phyloP scores from a whole-genome alignment of 2,797 vertebrate species.

The Melanotaenia pygmaea region DNA sequence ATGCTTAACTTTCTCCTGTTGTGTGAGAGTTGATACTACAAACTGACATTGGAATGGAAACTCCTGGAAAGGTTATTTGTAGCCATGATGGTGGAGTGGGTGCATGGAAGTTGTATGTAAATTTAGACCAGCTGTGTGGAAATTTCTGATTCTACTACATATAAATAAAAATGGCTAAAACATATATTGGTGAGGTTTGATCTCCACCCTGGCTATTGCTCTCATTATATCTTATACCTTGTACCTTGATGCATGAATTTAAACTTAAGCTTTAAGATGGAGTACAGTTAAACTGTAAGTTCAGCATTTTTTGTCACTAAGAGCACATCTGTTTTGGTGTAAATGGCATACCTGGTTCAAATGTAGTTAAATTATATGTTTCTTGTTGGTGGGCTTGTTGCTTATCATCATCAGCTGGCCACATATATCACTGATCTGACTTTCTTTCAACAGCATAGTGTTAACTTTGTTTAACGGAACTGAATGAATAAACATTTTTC shows the following conservation, averaged over 20 bases:
- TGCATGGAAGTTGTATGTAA: neutral
- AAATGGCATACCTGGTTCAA: too few relatives aligned
- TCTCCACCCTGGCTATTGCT: too few relatives aligned
- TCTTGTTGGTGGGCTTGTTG: too few relatives aligned
- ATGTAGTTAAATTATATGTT: too few relatives aligned
- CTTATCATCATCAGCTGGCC: neutral
- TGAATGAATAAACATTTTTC: neutral
- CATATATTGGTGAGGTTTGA: too few relatives aligned
- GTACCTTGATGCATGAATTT: neutral
- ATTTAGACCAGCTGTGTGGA: neutral
- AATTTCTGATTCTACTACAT: neutral
- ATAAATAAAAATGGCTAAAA: neutral
- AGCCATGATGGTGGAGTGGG: neutral
- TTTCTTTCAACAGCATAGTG: too few relatives aligned
- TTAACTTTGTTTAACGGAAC: too few relatives aligned
- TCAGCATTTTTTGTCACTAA: neutral
- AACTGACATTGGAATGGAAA: neutral
- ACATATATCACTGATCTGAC: too few relatives aligned
- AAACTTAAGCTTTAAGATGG: neutral
- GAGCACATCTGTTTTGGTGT: too few relatives aligned
- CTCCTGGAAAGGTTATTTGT: conserved; percentile 9
- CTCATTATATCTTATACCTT: neutral
- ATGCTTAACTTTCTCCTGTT: conserved; percentile 12
- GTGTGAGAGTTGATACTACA: conserved; percentile 1
- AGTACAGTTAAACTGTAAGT: too few relatives aligned